A percentile compares a stretch with the other conserved stretches of the same genome.
phyloP scores from a whole-genome alignment of 2,113 vertebrate genomes.

The Edolisoma coerulescens region DNA sequence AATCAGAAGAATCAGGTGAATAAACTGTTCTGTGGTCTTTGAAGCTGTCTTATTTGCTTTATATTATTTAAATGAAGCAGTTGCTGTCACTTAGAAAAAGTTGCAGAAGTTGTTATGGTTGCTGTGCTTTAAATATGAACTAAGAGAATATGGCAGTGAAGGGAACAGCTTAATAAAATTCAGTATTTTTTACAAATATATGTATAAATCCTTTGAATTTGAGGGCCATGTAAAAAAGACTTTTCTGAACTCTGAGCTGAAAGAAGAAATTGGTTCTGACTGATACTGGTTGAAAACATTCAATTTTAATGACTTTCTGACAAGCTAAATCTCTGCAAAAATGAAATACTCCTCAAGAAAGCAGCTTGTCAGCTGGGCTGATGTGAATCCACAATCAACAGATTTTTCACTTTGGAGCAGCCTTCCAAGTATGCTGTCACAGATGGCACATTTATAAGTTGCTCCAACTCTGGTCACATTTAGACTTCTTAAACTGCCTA shows the following conservation, averaged over 20 bases:
- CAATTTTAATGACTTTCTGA: neutral
- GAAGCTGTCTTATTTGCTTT: neutral
- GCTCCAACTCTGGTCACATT: neutral
- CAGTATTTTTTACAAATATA: neutral
- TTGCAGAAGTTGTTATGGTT: neutral
- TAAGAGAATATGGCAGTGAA: neutral
- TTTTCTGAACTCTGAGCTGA: neutral
- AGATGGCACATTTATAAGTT: neutral
- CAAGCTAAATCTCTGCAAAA: neutral
- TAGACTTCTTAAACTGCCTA: neutral
- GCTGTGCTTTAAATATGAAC: neutral
- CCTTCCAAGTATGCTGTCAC: neutral
- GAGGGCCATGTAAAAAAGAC: neutral
- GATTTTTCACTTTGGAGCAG: neutral
- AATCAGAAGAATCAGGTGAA: conserved; percentile 63
- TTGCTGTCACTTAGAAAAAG: neutral
- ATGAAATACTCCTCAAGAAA: neutral
- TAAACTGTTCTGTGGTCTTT: neutral
- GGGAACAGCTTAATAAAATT: neutral
- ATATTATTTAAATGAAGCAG: neutral
- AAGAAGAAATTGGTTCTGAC: neutral
- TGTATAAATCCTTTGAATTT: neutral
- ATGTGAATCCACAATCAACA: neutral
- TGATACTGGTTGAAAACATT: neutral
- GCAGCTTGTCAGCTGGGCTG: neutral